Percentiles rank a stretch among this genome's conserved stretches.
These are phyloP conservation scores for Amiota communis DNA, from an alignment of 2,888 invertebrate species.

Conservation along the genomic window DNA sequence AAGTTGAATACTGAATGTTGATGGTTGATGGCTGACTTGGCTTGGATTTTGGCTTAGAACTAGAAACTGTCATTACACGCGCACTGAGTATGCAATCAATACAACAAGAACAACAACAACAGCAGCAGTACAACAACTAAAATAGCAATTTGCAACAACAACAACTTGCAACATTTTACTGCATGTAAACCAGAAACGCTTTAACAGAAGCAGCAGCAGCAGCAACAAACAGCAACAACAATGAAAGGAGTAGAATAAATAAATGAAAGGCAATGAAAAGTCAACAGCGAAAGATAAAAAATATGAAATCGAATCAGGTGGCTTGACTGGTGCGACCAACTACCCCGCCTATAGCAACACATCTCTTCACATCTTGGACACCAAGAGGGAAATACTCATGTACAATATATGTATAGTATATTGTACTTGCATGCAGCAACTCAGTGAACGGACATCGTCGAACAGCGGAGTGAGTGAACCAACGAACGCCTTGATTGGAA, in stretches of 20 bases:
- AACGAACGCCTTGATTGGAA: conserved; percentile 53
- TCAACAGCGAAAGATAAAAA: conserved; percentile 6
- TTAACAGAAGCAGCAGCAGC: conserved; percentile 10
- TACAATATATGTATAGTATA: no score
- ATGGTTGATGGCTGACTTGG: conserved; percentile 20
- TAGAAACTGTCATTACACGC: conserved; percentile 65
- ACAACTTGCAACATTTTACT: conserved; percentile 26
- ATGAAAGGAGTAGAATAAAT: neutral
- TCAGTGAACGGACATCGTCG: no score
- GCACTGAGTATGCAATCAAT: conserved; percentile 67
- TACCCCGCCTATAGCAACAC: no score
- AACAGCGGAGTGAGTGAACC: neutral
- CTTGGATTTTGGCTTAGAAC: conserved; percentile 62
- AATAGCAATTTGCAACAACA: conserved; percentile 35
- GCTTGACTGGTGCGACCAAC: neutral
- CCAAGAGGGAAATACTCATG: no score
- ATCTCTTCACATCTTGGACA: no score
- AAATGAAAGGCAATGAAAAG: conserved; percentile 27
- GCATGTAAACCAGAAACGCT: conserved; percentile 25
- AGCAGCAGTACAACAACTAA: conserved; percentile 43
- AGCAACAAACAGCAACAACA: neutral
- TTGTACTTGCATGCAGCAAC: no score
- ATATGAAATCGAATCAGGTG: conserved; percentile 29
- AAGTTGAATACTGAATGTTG: neutral
- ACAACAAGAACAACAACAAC: conserved; percentile 40